phyloP scores from a whole-genome alignment of 2,113 vertebrate species.

The Cisticola juncidis region DNA sequence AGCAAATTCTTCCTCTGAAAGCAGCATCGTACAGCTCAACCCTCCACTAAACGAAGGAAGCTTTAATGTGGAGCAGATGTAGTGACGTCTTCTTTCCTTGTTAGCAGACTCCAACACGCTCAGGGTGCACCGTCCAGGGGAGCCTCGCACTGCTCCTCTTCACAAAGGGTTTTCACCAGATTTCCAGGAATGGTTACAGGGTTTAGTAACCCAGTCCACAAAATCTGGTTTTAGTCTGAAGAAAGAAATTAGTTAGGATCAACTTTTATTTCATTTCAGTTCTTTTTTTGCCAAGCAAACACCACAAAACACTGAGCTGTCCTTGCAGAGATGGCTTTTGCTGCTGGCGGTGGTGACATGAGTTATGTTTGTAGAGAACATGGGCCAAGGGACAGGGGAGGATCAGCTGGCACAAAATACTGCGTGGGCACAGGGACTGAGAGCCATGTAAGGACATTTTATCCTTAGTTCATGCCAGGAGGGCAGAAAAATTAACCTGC shows the following conservation, averaged over 20 bases:
- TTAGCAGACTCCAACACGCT: rapidly evolving
- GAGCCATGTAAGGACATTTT: rapidly evolving
- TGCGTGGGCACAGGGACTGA: rapidly evolving
- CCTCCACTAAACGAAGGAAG: neutral
- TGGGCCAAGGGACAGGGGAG: neutral
- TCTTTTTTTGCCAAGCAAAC: neutral
- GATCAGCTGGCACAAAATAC: neutral
- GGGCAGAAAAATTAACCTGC: neutral
- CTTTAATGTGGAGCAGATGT: constrained; percentile 49
- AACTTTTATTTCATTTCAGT: neutral
- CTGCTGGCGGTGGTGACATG: neutral
- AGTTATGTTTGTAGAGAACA: neutral
- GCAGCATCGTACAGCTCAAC: neutral
- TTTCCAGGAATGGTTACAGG: neutral
- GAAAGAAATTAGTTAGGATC: neutral
- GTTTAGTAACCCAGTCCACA: neutral
- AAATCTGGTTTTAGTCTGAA: neutral
- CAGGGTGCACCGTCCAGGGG: neutral
- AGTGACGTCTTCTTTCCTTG: neutral
- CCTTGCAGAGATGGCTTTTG: neutral
- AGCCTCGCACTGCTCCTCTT: rapidly evolving
- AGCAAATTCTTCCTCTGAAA: constrained; percentile 21
- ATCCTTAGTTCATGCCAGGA: neutral
- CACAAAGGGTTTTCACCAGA: neutral
- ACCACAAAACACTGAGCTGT: neutral